Evolutionary conservation across 2,113 vertebrate genomes (phyloP), one percentile per base, ranked within the genome.

Genomic region (Myocastor coypus): DNA sequence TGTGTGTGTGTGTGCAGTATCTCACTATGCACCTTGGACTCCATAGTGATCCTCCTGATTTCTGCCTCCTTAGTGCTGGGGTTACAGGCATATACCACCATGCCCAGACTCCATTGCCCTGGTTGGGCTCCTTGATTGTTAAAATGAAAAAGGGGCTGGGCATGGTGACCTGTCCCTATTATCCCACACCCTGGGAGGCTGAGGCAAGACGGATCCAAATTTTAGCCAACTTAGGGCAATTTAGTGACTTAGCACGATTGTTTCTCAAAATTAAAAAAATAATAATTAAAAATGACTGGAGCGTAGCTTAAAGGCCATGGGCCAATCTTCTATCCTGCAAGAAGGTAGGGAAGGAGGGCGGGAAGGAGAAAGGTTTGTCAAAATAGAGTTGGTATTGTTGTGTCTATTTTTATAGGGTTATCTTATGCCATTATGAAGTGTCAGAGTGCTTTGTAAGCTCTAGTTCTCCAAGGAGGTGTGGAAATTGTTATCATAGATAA

Each of bases 381-480:
- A 92, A 97, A 91, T 40, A 86, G 30, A 12, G 19, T 30, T 85
- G 37, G 9, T 59, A 83, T 86, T 52, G 52, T 46, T 37, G 46
- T 63, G 28, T 52, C 52, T 92, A 26, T 85, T 78, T 42, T 88
- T 71, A 59, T 83, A 86, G 52, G 20, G 26, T 83, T 93, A 5
- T 85, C 28, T n/a, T 88, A 73, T 81, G 83, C 55, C 78, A 94
- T 42, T 80, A 34, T 92, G 77, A 94, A 89, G 30, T 83, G 55
- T 63, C 73, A 73, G 92, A 82, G 30, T 80, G 50, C 69, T 94
- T 95, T 88, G 66, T 82, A 88, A 88, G 42, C 52, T 85, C 16
- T 61, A 88, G 24, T 55, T 96, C 68, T 81, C 8, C 83, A 95
- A 89, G 69, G 96, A 91, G 34, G 46, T 66, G 8, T 57, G 61